Percentiles rank a stretch among this genome's conserved stretches.
These are phyloP conservation scores for Heliothis subflexa DNA, from an alignment of 1,140 invertebrate species.

Conservation along the genomic window DNA sequence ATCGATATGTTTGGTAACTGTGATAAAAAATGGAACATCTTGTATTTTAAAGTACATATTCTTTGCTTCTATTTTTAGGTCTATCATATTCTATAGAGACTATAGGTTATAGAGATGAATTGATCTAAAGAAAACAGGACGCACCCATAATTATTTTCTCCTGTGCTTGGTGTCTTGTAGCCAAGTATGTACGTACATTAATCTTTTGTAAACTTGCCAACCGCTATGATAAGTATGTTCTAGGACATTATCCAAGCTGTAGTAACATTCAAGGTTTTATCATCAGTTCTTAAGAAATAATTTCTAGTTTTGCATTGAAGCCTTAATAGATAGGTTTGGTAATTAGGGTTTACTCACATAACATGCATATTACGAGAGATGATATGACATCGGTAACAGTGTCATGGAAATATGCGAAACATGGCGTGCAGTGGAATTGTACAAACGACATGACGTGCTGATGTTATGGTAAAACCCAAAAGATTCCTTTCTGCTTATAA, in stretches of 20 bases:
- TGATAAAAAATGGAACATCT: no score
- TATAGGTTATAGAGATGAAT: no score
- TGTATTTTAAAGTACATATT: no score
- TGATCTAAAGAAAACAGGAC: no score
- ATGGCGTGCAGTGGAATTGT: background rate
- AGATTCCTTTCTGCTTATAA: background rate
- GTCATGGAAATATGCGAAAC: background rate
- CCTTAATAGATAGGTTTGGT: slow-evolving; percentile 1
- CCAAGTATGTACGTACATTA: no score
- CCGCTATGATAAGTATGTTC: no score
- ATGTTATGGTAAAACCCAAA: slow-evolving; percentile 14
- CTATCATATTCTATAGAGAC: no score
- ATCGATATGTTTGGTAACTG: no score
- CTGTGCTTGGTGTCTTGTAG: no score
- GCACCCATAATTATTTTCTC: no score
- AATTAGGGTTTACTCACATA: background rate
- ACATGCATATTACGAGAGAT: background rate
- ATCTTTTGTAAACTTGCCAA: no score
- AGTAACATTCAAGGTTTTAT: background rate
- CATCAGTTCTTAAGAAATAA: background rate
- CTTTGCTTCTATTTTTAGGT: no score
- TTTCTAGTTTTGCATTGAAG: background rate
- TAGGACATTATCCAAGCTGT: background rate
- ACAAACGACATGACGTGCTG: background rate
- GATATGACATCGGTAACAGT: background rate